Base-by-base conservation (phyloP, 1,140 invertebrate species). In the Choristoneura fumiferana region DNA sequence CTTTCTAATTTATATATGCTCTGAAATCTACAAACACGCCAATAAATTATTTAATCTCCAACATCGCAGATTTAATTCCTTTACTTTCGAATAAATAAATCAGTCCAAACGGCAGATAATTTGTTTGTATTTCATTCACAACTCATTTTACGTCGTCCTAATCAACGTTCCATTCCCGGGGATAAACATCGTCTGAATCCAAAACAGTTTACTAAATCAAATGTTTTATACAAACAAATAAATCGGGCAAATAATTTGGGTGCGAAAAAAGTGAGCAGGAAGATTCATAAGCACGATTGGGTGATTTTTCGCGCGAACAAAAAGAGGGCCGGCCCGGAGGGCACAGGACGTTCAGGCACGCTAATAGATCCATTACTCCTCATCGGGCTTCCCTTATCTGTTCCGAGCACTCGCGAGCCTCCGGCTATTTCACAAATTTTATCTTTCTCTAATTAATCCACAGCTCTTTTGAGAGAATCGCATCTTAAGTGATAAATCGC, bases 371-470 rank as follows among this genome's bases (percentile, higher is more conserved):
- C 67, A 79, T 81, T 78, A 76, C 69, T 77, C 62, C 75, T 75
- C 71, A 81, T 76, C 68, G 74, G 53, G 60, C 57, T 58, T 61
- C 69, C 59, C 71, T 86, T 84, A 86, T 86, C 83, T 76, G 69
- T 73, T 63, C 65, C 22, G 67, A 81, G 67, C 79, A 84, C 75
- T 81, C 80, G 70, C 69, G 60, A 73, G 63, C 78, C 69, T 71
- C 60, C 60, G 67, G 78, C 71, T 73, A 74, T 80, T 78, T 80
- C 73, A 78, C 76, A 82, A 82, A 86, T 84, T 86, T 86, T 84
- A 86, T 86, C 81, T 77, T 73, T 69, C 73, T 73, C 69, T 83
- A 84, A 86, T 84, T 86, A 86, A 86, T 83, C 78, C 75, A 67
- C 62, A 65, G 76, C 73, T 76, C 73, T 72, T 78, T 76, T 75